Evolutionary conservation across 2,797 vertebrate species (phyloP), one percentile per base, ranked within the genome.

Genomic region (Florisuga fusca): DNA sequence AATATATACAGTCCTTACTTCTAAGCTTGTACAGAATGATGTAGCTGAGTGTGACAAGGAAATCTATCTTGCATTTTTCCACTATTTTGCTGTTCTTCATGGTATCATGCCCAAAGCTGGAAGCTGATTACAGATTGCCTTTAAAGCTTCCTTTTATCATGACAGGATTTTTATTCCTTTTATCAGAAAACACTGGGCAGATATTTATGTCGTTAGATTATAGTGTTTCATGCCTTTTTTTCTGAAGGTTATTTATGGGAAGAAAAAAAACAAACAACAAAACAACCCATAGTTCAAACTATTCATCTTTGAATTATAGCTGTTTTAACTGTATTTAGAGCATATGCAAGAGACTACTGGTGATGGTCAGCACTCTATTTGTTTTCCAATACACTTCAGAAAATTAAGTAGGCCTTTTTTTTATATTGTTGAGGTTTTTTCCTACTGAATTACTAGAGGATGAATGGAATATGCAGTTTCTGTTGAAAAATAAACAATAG

Each of bases 121-220:
- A 93, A 93, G n/a, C 3, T 31, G 73, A 58, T 59, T 87, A 22
- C 53, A 68, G 31, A 8, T 46, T 84, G 53, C 15, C n/a, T 95
- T 93, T 94, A 91, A 95, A 93, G 14, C 29, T 84, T 94, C 25
- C 10, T 62, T 78, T 89, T 62, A 12, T 58, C 27, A 61, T 86
- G 45, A 67, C 46, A 87, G n/a, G 34, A 80, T 45, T 93, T 81
- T 81, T 69, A 51, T 82, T 75, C 12, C 72, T 73, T 93, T 20
- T 41, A 87, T 19, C 16, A 89, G 15, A 22, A 51, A 46, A 71
- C 75, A 82, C 5, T 57, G 41, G 18, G 15, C 66, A 72, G n/a
- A 41, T 57, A 36, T 86, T 85, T 84, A 68, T n/a, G 7, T 55
- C 55, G 6, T 58, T 91, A 75, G 71, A 59, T 26, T 72, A 86